A percentile compares a stretch with the other conserved stretches of the same genome.
Evolutionary conservation across 2,797 vertebrate genomes (phyloP).

Genomic region (Sebastes goodei): DNA sequence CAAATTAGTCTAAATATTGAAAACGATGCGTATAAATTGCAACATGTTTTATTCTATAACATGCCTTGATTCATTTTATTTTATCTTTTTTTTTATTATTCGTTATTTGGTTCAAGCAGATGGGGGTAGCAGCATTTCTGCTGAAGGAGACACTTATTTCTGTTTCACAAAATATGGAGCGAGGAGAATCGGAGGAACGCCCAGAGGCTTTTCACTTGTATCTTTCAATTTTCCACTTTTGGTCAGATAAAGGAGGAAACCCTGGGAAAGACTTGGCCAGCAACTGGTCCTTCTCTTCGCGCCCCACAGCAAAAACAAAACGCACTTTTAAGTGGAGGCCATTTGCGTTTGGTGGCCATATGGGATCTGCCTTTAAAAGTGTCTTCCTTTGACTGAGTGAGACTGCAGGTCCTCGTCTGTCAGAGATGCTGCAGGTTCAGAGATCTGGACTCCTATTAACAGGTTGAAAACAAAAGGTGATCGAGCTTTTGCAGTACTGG

Average conservation of each 20-base stretch:
- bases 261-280: slow-evolving; percentile 72
- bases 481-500: too few relatives aligned
- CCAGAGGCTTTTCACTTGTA: slow-evolving; percentile 76
- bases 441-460: neutral
- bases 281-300: slow-evolving; percentile 46
- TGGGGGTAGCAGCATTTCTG: slow-evolving; percentile 34
- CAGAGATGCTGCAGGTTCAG: neutral
- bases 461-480: too few relatives aligned
- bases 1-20: neutral
- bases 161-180: slow-evolving; percentile 77
- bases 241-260: slow-evolving; percentile 66
- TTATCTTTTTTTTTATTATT: neutral
- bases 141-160: slow-evolving; percentile 57
- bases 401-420: neutral
- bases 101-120: neutral
- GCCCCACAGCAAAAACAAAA: slow-evolving; percentile 37
- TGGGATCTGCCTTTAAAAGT: slow-evolving; percentile 24
- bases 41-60: neutral
- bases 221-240: slow-evolving; percentile 81
- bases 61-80: neutral
- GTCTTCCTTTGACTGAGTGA: neutral
- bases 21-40: neutral
- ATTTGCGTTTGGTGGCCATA: slow-evolving; percentile 44
- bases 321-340: slow-evolving; percentile 7
- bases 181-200: slow-evolving; percentile 83